Base-by-base conservation (phyloP, 2,888 invertebrate genomes). In the Pyrgus malvae region DNA sequence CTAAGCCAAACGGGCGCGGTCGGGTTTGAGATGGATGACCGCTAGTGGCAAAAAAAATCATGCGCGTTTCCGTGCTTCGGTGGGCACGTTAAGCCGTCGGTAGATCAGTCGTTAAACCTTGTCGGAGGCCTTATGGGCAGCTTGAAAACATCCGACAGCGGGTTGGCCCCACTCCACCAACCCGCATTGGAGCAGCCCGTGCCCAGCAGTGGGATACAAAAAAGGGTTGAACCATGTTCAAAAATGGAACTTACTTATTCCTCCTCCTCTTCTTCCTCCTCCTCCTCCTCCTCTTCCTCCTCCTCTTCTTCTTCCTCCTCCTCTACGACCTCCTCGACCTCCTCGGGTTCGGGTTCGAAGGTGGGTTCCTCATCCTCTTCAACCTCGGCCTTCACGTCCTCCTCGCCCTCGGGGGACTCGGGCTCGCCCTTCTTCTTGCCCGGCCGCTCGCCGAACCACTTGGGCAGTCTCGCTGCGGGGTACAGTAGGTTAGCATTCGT, bases 361-460 rank as follows among this genome's bases (percentile, higher is more conserved):
- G 86, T 78, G 61, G 92, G 93, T 69, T 94, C 93, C 40, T 94
- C 94, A 58, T 95, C 94, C 62, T 93, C 93, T 62, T 94, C 94
- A 58, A 92, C 94, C 64, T 92, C 93, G 63, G 92, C 94, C 92
- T 95, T 95, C 76, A 94, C 94, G 81, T 95, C 95, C 77, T 96
- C 96, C 84, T 97, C 97, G 69, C 96, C 97, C 74, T 97, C 97
- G 61, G 97, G 97, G 74, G 97, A 95, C 67, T 97, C 97, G 65
- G 94, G 94, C 65, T 96, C 97, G 65, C 95, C 97, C 84, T 94
- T 86, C 92, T 97, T 97, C 91, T 96, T 97, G 92, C 97, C 97
- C 67, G 97, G 97, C 90, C 97, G 93, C 91, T 97, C 97, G 74
- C 97, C 97, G 93, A 97, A 97, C 97, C 97, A 97, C 90, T 97